These are phyloP conservation scores for Boloria euphrosyne DNA, from an alignment of 2,888 invertebrate species.

Conservation along the genomic window DNA sequence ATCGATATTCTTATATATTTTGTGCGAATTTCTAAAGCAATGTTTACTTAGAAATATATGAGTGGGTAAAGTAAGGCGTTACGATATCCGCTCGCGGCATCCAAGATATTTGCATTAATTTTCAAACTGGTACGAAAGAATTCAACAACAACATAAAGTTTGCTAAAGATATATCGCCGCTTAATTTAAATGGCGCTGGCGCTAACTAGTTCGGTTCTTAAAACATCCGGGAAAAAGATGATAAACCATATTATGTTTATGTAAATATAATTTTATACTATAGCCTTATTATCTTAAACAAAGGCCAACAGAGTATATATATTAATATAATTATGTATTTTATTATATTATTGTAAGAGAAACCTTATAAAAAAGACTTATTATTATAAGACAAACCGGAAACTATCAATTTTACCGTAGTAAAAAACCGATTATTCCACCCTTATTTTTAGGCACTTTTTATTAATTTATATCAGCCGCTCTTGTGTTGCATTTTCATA, in stretches of 20 bases:
- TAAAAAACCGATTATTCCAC: no score
- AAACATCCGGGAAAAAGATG: constrained; percentile 48
- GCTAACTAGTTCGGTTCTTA: constrained; percentile 49
- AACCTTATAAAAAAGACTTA: no score
- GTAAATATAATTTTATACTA: constrained; percentile 3
- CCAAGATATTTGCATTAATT: constrained; percentile 65
- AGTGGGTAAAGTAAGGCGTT: neutral
- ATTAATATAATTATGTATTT: no score
- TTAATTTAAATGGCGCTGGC: constrained; percentile 60
- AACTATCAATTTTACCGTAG: no score
- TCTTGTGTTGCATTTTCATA: no score
- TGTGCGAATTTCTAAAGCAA: no score
- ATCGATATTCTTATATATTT: no score
- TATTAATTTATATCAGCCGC: no score
- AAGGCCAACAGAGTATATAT: no score
- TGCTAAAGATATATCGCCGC: constrained; percentile 56
- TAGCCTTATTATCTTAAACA: neutral
- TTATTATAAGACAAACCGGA: no score
- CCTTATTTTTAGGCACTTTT: no score
- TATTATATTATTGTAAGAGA: no score
- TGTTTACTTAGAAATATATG: neutral
- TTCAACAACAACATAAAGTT: constrained; percentile 50
- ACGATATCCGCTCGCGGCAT: constrained; percentile 33
- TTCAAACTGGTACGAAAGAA: constrained; percentile 58
- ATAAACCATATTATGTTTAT: constrained; percentile 23